A percentile compares a stretch with the other conserved stretches of the same genome.
phyloP scores from a whole-genome alignment of 2,888 invertebrate genomes.

The Bellardia bayeri region DNA sequence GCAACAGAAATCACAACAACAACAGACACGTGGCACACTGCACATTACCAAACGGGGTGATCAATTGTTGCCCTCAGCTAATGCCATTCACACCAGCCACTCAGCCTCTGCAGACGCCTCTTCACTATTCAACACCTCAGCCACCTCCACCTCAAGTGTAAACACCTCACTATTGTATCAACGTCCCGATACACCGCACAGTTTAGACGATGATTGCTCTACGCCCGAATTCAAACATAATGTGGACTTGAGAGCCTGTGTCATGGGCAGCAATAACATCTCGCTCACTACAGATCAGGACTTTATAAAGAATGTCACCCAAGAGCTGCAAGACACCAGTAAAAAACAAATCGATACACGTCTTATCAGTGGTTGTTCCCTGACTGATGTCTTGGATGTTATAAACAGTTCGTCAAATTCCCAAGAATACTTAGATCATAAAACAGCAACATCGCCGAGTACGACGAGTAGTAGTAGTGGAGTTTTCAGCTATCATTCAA shows the following conservation, averaged over 20 bases:
- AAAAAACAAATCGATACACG: constrained; percentile 77
- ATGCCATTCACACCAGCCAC: neutral
- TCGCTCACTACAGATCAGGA: constrained; percentile 77
- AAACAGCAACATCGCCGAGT: constrained; percentile 47
- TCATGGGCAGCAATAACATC: constrained; percentile 84
- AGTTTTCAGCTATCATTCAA: constrained; percentile 40
- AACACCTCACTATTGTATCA: constrained; percentile 65
- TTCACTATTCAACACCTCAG: constrained; percentile 28
- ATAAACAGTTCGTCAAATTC: constrained; percentile 70
- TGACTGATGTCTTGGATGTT: constrained; percentile 81
- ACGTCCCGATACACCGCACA: constrained; percentile 82
- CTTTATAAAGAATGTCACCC: constrained; percentile 80
- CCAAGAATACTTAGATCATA: constrained; percentile 20
- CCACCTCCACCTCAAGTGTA: constrained; percentile 47
- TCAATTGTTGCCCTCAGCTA: constrained; percentile 66
- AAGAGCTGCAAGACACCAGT: constrained; percentile 82
- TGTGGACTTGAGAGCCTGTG: constrained; percentile 83
- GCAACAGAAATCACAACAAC: constrained; percentile 67
- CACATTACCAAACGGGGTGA: constrained; percentile 77
- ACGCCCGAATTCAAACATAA: constrained; percentile 81
- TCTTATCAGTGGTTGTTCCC: constrained; percentile 72
- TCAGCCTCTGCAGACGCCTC: constrained; percentile 23
- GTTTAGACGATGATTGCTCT: constrained; percentile 80
- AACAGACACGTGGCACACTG: constrained; percentile 64
- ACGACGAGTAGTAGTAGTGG: constrained; percentile 55